Conservation (phyloP, 2,113 vertebrate genomes). For the Podarcis raffonei region DNA sequence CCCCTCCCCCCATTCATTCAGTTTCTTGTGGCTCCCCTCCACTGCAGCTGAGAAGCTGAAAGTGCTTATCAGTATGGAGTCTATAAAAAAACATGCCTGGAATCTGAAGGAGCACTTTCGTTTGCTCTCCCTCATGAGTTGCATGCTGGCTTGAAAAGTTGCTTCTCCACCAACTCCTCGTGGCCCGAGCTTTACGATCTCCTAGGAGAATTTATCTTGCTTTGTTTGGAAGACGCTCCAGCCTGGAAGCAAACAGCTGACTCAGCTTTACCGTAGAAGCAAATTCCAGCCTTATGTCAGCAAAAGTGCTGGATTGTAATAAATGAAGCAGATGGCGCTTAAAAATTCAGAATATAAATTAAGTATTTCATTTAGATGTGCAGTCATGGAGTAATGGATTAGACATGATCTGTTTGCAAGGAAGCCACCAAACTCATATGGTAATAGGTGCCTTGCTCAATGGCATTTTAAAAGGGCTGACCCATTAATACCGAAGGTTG, state of each 20-base stretch:
- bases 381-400: background rate
- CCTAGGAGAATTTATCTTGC: background rate
- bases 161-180: background rate
- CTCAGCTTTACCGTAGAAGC: background rate
- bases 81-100: background rate
- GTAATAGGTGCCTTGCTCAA: background rate
- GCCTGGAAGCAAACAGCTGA: constrained; percentile 19
- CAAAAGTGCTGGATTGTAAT: background rate
- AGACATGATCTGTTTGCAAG: background rate
- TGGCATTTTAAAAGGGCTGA: background rate
- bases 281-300: constrained; percentile 11
- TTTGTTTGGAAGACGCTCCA: background rate
- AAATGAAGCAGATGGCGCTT: background rate
- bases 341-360: constrained; percentile 2
- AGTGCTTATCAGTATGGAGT: background rate
- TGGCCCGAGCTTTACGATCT: background rate
- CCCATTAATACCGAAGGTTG: background rate
- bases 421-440: background rate
- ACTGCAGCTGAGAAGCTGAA: background rate
- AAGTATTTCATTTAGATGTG: constrained; percentile 3
- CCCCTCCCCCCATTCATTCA: background rate
- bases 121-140: background rate
- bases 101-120: rapidly evolving
- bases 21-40: background rate
- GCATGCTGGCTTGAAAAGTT: background rate